Evolutionary conservation across 2,888 invertebrate species (phyloP).

Genomic region (Hydroisotoma schaefferi): DNA sequence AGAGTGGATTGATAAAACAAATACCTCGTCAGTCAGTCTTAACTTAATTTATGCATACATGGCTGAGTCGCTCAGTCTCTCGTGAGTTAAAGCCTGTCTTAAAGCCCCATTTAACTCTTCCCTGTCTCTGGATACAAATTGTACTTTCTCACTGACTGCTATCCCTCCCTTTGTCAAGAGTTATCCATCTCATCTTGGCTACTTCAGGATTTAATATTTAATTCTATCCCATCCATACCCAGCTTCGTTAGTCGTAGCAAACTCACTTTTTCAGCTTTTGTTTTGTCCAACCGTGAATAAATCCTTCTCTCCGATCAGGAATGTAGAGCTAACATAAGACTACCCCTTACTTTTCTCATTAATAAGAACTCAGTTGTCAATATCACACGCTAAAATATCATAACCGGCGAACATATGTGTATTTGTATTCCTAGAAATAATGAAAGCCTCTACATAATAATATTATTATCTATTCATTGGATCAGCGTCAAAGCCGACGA

Average conservation of each 20-base stretch:
- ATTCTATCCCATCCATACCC: not conserved
- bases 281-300: too few relatives aligned
- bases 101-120: not conserved
- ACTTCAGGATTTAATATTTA: constrained; percentile 2
- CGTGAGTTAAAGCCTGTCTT: not conserved
- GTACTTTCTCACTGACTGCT: not conserved
- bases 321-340: not conserved
- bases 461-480: too few relatives aligned
- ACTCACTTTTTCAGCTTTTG: too few relatives aligned
- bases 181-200: constrained; percentile 1
- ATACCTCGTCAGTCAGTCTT: constrained; percentile 7
- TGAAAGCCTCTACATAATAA: too few relatives aligned
- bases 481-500: too few relatives aligned
- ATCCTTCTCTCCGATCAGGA: not conserved
- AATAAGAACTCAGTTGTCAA: too few relatives aligned
- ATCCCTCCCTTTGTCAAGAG: not conserved
- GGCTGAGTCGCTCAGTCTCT: not conserved
- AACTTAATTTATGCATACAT: constrained; percentile 6
- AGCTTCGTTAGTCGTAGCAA: too few relatives aligned
- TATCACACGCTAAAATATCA: too few relatives aligned
- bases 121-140: not conserved
- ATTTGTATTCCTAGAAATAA: too few relatives aligned
- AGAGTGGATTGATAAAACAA: constrained; percentile 6
- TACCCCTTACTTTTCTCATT: too few relatives aligned
- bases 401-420: too few relatives aligned